These are phyloP conservation scores for Criorhina ranunculi DNA, from an alignment of 2,888 invertebrate species.

Conservation along the genomic window DNA sequence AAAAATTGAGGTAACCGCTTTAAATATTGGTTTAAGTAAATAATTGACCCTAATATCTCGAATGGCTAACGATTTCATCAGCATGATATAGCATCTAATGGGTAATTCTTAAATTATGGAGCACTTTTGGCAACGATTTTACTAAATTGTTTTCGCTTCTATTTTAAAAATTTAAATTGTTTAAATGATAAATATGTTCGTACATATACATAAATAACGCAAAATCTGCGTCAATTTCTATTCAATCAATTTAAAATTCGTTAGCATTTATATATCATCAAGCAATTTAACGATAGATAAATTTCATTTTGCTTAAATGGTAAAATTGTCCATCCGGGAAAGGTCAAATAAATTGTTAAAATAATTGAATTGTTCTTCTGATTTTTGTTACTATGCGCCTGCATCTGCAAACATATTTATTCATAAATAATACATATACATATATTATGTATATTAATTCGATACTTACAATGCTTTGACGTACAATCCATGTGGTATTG, in stretches of 20 bases:
- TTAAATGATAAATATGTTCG: conserved; percentile 9
- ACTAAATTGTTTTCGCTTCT: neutral
- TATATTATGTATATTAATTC: neutral
- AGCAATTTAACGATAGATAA: conserved; percentile 35
- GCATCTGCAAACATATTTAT: no score
- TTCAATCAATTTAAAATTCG: conserved; percentile 47
- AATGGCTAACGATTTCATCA: neutral
- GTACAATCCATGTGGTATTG: conserved; percentile 98
- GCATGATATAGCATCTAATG: neutral
- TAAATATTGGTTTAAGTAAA: neutral
- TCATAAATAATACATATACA: no score
- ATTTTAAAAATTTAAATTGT: neutral
- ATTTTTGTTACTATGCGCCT: conserved; percentile 18
- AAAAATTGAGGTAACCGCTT: conserved; percentile 1
- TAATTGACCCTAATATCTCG: conserved; percentile 9
- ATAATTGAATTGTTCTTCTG: conserved; percentile 25
- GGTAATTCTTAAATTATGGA: conserved; percentile 35
- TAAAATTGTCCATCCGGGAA: conserved; percentile 24
- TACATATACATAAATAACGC: neutral
- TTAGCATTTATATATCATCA: conserved; percentile 34
- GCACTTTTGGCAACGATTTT: conserved; percentile 15
- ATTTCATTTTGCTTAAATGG: conserved; percentile 28
- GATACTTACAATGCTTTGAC: conserved; percentile 91
- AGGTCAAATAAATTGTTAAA: conserved; percentile 56
- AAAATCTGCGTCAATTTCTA: conserved; percentile 44